A percentile compares a stretch with the other conserved stretches of the same genome.
These are phyloP conservation scores for Sciurus niger DNA, from an alignment of 2,113 vertebrate species.

Conservation along the genomic window DNA sequence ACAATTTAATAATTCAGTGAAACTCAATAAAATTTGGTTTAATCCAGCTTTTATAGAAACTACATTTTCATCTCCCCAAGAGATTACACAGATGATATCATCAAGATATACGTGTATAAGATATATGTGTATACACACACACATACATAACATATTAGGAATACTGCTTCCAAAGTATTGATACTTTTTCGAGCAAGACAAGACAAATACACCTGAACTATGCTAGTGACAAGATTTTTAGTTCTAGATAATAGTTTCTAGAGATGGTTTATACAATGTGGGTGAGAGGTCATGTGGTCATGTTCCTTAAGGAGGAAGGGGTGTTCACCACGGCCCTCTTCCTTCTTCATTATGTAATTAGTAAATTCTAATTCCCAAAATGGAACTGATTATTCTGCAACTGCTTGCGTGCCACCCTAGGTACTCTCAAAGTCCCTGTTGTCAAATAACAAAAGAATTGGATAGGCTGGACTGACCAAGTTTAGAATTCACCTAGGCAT, in stretches of 20 bases:
- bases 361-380: not conserved
- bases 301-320: not conserved
- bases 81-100: no score
- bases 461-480: not conserved
- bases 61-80: not conserved
- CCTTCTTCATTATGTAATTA: not conserved
- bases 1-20: not conserved
- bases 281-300: not conserved
- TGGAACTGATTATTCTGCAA: not conserved
- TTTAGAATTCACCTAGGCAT: not conserved
- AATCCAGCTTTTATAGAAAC: not conserved
- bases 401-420: not conserved
- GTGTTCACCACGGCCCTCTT: not conserved
- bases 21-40: not conserved
- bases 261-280: not conserved
- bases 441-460: not conserved
- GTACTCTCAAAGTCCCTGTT: not conserved
- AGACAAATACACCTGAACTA: constrained; percentile 12
- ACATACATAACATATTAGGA: not conserved
- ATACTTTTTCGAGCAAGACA: not conserved
- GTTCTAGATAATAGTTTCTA: not conserved
- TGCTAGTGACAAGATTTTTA: constrained; percentile 14
- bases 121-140: no score
- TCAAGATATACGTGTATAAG: no score
- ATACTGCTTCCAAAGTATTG: not conserved